Evolutionary conservation across 2,888 invertebrate genomes (phyloP).

Genomic region (Hirudinaria manillensis): DNA sequence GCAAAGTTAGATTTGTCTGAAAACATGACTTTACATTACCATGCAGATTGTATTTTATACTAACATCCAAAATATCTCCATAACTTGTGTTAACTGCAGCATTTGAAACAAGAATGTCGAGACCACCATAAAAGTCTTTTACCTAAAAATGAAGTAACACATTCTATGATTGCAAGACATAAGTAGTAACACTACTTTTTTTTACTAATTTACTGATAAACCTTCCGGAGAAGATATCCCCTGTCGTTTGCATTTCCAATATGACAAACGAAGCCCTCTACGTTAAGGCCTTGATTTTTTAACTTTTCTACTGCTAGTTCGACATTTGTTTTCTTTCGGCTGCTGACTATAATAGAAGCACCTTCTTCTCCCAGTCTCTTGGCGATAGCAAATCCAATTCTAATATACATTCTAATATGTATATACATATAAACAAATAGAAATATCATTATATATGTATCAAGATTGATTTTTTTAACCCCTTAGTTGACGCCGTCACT

Average conservation of each 20-base stretch:
- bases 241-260: slow-evolving; percentile 78
- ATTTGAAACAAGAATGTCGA: slow-evolving; percentile 92
- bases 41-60: slow-evolving; percentile 35
- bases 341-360: slow-evolving; percentile 83
- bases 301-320: slow-evolving; percentile 68
- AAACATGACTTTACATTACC: neutral
- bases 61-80: slow-evolving; percentile 68
- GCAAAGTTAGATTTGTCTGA: neutral
- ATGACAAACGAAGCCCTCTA: slow-evolving; percentile 78
- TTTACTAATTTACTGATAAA: neutral
- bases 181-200: no score
- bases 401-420: slow-evolving; percentile 38
- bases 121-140: slow-evolving; percentile 69
- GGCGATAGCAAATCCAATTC: slow-evolving; percentile 85
- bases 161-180: neutral
- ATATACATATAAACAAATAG: slow-evolving; percentile 1
- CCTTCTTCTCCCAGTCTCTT: slow-evolving; percentile 79
- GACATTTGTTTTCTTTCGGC: slow-evolving; percentile 81
- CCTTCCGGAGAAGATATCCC: slow-evolving; percentile 47
- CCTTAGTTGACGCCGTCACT: slow-evolving; percentile 82
- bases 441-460: neutral
- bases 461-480: slow-evolving; percentile 57
- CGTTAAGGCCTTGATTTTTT: slow-evolving; percentile 66
- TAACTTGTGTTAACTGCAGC: slow-evolving; percentile 83
- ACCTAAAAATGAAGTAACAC: slow-evolving; percentile 58